Evolutionary conservation across 1,140 invertebrate genomes (phyloP), one percentile per base, ranked within the genome.

Genomic region (Battus philenor): DNA sequence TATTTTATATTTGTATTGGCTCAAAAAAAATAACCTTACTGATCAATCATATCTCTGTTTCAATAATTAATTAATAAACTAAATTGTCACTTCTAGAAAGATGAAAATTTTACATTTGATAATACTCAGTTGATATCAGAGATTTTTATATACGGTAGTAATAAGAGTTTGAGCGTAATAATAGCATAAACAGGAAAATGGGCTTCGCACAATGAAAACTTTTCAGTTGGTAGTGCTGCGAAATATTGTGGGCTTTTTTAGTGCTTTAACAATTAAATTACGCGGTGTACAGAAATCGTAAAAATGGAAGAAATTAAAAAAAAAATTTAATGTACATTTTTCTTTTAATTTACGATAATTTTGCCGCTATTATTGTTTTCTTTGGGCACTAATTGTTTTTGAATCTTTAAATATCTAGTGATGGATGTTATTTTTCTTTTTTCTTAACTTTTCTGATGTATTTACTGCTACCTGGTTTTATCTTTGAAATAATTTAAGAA

Each of bases 251-350:
- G 38, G 29, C 38, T 41, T n/a, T n/a, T n/a, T 41, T 41, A 41
- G 22, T 0, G 38, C 38, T 41, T 41, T 27, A 41, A 27, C 38
- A 41, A 41, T 41, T 41, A 41, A 41, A 41, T 41, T 41, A 41
- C 24, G 38, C 38, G 38, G 29, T 17, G 38, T 26, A 41, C 13
- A 24, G 24, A 3, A 15, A 41, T 41, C 27, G 36, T 29, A 15
- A 36, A n/a, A 20, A 29, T 41, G 38, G 13, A 41, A 41, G 22
- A 41, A 13, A 16, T 39, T 24, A 13, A 2, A 17, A 27, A 39
- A 1, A 15, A 27, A 27, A 20, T 16, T 3, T 3, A 20, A 20
- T 20, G 2, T 20, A 3, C 6, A 20, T 20, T 20, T 20, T 20
- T 3, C 2, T 3, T 20, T 3, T 3, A 2, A 2, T 2, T 20